Evolutionary conservation across 2,797 vertebrate genomes (phyloP), one percentile per base, ranked within the genome.

Genomic region (Sebastes melanostomus): DNA sequence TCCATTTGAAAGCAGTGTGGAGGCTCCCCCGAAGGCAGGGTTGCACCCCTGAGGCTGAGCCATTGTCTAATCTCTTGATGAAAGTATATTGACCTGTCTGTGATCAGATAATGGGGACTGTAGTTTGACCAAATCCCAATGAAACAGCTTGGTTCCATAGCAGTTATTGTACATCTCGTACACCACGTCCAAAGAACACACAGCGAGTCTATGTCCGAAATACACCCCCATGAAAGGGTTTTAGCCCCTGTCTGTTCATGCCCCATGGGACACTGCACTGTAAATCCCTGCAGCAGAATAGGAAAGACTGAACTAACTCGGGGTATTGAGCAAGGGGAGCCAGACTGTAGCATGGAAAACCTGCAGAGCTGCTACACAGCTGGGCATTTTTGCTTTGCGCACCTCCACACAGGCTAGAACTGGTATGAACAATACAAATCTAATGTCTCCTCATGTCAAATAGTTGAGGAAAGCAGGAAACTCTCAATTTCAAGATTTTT

Each of bases 51-150:
- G 61, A 88, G 81, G 77, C 59, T 10, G 7, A 81, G 20, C 59
- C 68, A 73, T 60, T 78, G 69, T 80, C 79, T 83, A 80, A 86
- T 89, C 68, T 77, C 75, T 46, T 82, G 77, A 88, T 89, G 78
- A 86, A 89, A 87, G 67, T 86, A 84, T 85, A 84, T 85, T 85
- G 83, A 89, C 77, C 75, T 30, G 67, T 72, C 72, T 72, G 29
- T 86, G 78, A 90, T 91, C 80, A 78, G 38, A 87, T 87, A 84
- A 85, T 79, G 38, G 69, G 16, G 24, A 79, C 62, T 72, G 75
- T 55, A 71, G 32, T 77, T 78, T 66, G 61, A 80, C 59, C 25
- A 76, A 86, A 81, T 86, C 56, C 65, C 38, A 63, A 1, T 27
- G 54, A 86, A 83, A 75, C 77, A 77, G 59, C 34, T 79, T 56